phyloP scores from a whole-genome alignment of 2,113 vertebrate species.

The Saccopteryx bilineata region DNA sequence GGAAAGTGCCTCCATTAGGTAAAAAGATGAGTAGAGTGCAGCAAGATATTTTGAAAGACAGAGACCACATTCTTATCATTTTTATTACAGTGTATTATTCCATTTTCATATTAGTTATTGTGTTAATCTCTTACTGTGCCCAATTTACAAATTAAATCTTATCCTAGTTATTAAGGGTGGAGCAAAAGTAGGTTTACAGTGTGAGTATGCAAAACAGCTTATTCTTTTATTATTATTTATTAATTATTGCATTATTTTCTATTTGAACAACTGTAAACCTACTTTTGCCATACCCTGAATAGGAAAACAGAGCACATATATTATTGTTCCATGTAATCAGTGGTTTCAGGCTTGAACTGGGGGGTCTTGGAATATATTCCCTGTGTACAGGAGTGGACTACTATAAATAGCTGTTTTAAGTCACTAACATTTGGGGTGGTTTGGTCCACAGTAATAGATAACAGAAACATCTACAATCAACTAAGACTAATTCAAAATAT shows the following conservation, averaged over 20 bases:
- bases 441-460: slow-evolving; percentile 7
- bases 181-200: not conserved
- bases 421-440: not conserved
- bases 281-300: not conserved
- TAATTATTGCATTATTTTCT: not conserved
- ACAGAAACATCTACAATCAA: slow-evolving; percentile 11
- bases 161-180: not conserved
- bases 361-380: not conserved
- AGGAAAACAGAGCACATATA: not conserved
- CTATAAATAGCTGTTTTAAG: slow-evolving; percentile 5
- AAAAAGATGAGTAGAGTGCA: not conserved
- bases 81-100: not conserved
- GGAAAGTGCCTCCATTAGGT: not conserved
- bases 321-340: not conserved
- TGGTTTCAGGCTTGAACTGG: not conserved
- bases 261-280: not conserved
- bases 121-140: not conserved
- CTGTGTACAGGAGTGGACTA: not conserved
- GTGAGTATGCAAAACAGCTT: not conserved
- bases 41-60: not conserved
- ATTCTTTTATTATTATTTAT: not conserved
- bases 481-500: slow-evolving; percentile 67
- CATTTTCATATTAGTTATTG: not conserved
- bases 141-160: not conserved
- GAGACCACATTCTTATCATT: not conserved